Conservation (phyloP, 2,797 vertebrate species). For the Zalophus californianus region DNA sequence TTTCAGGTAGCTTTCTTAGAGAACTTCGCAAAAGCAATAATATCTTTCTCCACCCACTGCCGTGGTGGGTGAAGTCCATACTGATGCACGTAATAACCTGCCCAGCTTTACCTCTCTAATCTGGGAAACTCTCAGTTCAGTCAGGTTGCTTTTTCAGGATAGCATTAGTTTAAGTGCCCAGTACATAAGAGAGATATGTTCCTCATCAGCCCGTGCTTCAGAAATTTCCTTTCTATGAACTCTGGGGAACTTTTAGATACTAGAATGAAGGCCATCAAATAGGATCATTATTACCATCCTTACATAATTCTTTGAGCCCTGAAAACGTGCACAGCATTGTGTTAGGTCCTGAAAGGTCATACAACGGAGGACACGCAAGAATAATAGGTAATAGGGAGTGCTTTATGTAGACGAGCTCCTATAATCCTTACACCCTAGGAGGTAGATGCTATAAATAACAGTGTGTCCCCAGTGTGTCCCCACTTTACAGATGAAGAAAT, state of each 20-base stretch:
- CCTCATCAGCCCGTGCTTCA: neutral
- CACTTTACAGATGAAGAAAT: neutral
- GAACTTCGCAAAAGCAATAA: neutral
- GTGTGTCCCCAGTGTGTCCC: neutral
- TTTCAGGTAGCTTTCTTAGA: neutral
- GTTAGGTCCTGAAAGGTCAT: neutral
- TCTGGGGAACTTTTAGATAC: neutral
- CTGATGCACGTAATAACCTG: fast-evolving
- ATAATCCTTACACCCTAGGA: neutral
- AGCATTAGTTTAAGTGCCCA: neutral
- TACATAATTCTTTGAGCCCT: neutral
- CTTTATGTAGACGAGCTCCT: neutral
- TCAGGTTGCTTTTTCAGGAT: neutral
- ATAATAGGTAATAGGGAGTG: neutral
- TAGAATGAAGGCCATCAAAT: neutral
- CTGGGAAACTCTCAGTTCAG: neutral
- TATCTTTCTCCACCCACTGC: neutral
- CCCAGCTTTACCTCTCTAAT: neutral
- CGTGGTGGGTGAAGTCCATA: neutral
- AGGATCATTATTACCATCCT: neutral
- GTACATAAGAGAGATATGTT: neutral
- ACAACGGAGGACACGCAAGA: neutral
- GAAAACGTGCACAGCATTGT: neutral
- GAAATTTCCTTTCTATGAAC: neutral
- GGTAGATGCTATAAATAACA: neutral